These are phyloP conservation scores for Anticlea derivata DNA, from an alignment of 2,888 invertebrate genomes.

Conservation along the genomic window DNA sequence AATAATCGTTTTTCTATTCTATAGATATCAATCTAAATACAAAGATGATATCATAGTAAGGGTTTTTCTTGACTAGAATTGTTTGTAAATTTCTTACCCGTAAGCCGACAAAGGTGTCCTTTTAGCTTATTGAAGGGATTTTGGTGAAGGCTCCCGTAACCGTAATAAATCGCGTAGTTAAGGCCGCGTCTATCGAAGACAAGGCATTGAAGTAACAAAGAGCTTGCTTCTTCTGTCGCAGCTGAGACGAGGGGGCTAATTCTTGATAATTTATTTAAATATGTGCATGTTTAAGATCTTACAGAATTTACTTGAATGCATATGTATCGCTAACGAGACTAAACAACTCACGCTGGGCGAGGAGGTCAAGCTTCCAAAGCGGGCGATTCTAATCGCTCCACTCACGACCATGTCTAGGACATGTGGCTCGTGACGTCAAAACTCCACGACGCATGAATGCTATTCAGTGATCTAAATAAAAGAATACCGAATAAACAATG, in stretches of 20 bases:
- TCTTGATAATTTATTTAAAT: slow-evolving; percentile 13
- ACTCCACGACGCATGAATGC: too few species aligned
- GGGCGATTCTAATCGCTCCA: too few species aligned
- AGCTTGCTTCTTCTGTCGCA: slow-evolving; percentile 9
- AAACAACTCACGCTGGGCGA: background rate
- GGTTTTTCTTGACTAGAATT: background rate
- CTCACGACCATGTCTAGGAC: too few species aligned
- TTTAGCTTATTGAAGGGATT: background rate
- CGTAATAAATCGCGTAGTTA: slow-evolving; percentile 8
- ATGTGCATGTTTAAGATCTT: slow-evolving; percentile 12
- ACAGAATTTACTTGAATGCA: slow-evolving; percentile 11
- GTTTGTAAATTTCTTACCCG: slow-evolving; percentile 5
- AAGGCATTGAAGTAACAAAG: slow-evolving; percentile 7
- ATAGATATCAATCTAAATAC: too few species aligned
- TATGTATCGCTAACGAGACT: slow-evolving; percentile 2
- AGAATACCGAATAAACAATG: too few species aligned
- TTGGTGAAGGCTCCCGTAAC: slow-evolving; percentile 5
- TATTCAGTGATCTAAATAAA: too few species aligned
- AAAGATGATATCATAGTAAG: slow-evolving; percentile 6
- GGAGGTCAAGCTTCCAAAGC: background rate
- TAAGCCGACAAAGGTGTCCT: slow-evolving; percentile 9
- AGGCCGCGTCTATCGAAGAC: slow-evolving; percentile 3
- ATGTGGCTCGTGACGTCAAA: too few species aligned
- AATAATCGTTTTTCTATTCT: too few species aligned
- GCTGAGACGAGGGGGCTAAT: slow-evolving; percentile 5